phyloP scores from a whole-genome alignment of 2,113 vertebrate genomes.

The Todiramphus saurophagus region DNA sequence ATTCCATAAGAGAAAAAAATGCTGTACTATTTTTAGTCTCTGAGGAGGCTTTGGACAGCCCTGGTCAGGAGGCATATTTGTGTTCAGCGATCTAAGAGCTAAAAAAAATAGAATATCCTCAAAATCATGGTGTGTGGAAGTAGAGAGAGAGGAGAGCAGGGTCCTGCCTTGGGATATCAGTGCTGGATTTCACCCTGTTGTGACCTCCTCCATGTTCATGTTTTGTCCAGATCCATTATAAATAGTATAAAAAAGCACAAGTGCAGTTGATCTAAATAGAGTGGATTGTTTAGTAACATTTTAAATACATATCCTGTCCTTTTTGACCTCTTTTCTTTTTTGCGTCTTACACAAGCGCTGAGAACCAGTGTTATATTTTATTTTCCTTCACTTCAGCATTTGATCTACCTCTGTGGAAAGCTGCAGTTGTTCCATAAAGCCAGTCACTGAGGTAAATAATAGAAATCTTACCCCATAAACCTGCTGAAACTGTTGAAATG shows the following conservation, averaged over 20 bases:
- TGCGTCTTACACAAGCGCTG: not conserved
- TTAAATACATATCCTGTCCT: not conserved
- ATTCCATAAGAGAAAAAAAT: not conserved
- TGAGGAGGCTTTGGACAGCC: not conserved
- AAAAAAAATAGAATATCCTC: not conserved
- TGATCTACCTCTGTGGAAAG: constrained; percentile 49
- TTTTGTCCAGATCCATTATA: not conserved
- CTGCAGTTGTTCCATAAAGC: constrained; percentile 56
- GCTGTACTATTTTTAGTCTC: not conserved
- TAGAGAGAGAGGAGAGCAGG: not conserved
- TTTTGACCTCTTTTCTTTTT: not conserved
- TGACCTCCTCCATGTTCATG: not conserved
- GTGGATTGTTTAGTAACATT: not conserved
- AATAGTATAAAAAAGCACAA: not conserved
- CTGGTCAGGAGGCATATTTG: not conserved
- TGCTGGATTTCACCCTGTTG: not conserved
- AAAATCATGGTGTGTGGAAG: not conserved
- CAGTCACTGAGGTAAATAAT: constrained; percentile 66
- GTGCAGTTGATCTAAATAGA: not conserved
- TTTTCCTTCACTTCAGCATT: constrained; percentile 48
- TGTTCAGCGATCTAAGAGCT: not conserved
- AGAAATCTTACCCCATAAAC: constrained; percentile 65
- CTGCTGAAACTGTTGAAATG: constrained; percentile 70
- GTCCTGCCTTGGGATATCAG: not conserved
- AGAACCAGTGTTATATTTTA: not conserved